phyloP scores from a whole-genome alignment of 2,113 vertebrate species.

The Hystrix cristata region DNA sequence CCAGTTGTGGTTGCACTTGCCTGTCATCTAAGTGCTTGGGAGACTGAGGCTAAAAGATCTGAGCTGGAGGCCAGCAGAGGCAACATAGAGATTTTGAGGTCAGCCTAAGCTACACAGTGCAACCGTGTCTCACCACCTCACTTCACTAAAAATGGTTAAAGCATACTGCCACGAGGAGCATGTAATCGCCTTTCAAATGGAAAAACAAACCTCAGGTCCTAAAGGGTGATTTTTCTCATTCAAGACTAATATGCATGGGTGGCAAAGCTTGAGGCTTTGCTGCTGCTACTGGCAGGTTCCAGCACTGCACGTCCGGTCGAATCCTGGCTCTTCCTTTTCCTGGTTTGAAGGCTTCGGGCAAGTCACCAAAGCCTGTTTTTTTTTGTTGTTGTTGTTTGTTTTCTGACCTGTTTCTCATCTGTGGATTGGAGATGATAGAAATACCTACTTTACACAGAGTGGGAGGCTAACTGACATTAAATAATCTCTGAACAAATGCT shows the following conservation, averaged over 20 bases:
- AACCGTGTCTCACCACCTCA: neutral
- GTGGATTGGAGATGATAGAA: neutral
- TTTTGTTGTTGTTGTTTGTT: too few species aligned
- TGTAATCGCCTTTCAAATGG: neutral
- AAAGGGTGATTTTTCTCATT: neutral
- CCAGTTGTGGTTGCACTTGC: neutral
- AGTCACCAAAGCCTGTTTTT: neutral
- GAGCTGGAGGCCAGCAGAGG: neutral
- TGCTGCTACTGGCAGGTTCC: neutral
- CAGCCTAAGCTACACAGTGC: neutral
- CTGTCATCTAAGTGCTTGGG: neutral
- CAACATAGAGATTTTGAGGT: neutral
- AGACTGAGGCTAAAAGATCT: neutral
- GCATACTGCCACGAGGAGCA: neutral
- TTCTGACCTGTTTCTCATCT: neutral
- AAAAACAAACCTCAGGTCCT: neutral
- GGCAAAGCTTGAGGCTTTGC: neutral
- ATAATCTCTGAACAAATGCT: neutral
- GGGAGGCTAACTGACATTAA: neutral
- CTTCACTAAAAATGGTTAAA: neutral
- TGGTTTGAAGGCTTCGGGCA: neutral
- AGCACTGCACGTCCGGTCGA: rapidly evolving
- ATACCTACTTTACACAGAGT: neutral
- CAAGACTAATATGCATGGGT: neutral
- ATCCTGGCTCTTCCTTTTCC: neutral